Evolutionary conservation across 2,797 vertebrate genomes (phyloP), one percentile per base, ranked within the genome.

Genomic region (Rallus crepitans): DNA sequence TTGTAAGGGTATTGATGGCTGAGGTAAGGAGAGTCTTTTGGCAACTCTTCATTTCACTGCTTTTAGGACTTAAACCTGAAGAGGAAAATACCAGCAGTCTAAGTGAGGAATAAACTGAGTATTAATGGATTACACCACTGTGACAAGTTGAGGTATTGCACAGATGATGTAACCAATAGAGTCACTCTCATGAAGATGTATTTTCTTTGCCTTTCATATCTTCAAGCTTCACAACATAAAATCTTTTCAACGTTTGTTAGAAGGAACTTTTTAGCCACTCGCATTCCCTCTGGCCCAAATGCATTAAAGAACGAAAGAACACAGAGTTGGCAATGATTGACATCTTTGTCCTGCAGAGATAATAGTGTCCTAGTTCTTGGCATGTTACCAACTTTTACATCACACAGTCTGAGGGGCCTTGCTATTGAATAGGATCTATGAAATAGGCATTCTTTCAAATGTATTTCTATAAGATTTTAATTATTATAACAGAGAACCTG

Each of bases 231-330:
- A 52, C 66, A 75, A 71, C 30, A 11, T 76, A 57, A 30, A 72
- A 89, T 82, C 61, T 69, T 94, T 96, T 89, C 56, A 85, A 6
- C 12, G 0, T 90, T 95, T 63, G 76, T 93, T 95, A 60, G 91
- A 94, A 94, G 30, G 63, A 69, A 6, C 40, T 89, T 93, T 94
- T 91, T 53, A 94, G 72, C 65, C 31, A 24, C 65, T 63, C 31
- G 2, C 8, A 19, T 79, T 91, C 94, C 90, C 82, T 91, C 60
- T 80, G 89, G 93, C 66, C 11, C 70, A 90, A 87, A 94, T 47
- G 77, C 90, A 90, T 97, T 97, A 94, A 85, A 66, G 91, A 89
- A 42, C 48, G 76, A 79, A 88, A 87, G 70, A 89, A 31, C 14
- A 10, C 30, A 72, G 33, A 69, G 47, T 55, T 95, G 61, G 76